Conservation (phyloP, 2,797 vertebrate species). For the Acanthurus tractus region DNA sequence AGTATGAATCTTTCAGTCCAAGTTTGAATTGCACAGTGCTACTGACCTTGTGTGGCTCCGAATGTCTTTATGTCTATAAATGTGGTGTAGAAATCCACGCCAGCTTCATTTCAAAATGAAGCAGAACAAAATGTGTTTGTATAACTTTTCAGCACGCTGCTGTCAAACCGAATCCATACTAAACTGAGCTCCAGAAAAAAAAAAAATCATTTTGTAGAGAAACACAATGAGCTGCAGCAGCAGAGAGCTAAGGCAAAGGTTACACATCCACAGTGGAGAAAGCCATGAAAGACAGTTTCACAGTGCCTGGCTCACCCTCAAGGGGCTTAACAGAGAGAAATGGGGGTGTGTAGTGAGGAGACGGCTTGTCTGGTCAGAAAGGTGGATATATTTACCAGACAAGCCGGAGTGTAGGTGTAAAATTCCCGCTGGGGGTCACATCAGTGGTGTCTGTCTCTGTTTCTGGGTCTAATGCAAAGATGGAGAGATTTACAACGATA, state of each 20-base stretch:
- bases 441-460: slow-evolving; percentile 47
- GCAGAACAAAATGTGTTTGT: no score
- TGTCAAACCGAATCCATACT: no score
- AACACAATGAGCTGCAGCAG: slow-evolving; percentile 46
- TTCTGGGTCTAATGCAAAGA: slow-evolving; percentile 53
- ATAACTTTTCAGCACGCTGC: no score
- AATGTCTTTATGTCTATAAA: no score
- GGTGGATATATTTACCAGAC: slow-evolving; percentile 67
- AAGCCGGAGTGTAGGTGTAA: slow-evolving; percentile 62
- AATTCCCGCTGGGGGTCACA: slow-evolving; percentile 60
- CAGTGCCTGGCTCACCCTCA: slow-evolving; percentile 41
- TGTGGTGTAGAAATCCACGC: no score
- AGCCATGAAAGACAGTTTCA: slow-evolving; percentile 59
- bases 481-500: slow-evolving; percentile 40
- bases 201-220: slow-evolving; percentile 20
- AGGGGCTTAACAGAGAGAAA: slow-evolving; percentile 29
- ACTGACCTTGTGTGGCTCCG: no score
- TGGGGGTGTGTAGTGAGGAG: not conserved
- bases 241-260: slow-evolving; percentile 59
- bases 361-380: slow-evolving; percentile 37
- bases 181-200: not conserved
- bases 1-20: no score
- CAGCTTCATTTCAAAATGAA: no score
- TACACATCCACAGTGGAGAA: slow-evolving; percentile 55
- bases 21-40: no score